Evolutionary conservation across 2,113 vertebrate species (phyloP), one percentile per base, ranked within the genome.

Genomic region (Perca fluviatilis): DNA sequence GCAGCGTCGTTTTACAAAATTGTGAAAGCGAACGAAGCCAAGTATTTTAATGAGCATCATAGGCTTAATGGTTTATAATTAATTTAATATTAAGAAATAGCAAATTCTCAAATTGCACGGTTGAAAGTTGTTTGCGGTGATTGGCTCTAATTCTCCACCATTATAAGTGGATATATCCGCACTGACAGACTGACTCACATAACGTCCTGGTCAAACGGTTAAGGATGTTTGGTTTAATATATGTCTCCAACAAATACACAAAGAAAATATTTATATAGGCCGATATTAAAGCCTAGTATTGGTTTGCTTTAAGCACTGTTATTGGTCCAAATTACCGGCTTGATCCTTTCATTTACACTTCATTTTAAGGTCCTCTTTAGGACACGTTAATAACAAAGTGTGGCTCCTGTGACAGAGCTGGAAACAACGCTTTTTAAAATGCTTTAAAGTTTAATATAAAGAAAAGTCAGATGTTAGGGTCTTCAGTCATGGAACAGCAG

Each of bases 21-120:
- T 65, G 60, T 47, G n/a, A 40, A 2, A 19, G 79, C n/a, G 36
- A 18, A 67, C 19, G 13, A 68, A 61, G 75, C 68, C 72, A 79
- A 89, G 60, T 27, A 9, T 81, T 69, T 78, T 21, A 67, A 40
- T 6, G 23, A 72, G 60, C 63, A 60, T 56, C 66, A 67, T 4
- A 18, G 40, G 5, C 67, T 56, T 80, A 77, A 87, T 74, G 51
- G 13, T 68, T 83, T 50, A 46, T 51, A 74, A 84, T 82, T 27
- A 70, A 79, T 77, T 49, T 11, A 68, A 86, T 85, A 80, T 83
- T 67, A 43, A 62, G 15, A 67, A 57, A 62, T n/a, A 16, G 10
- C 21, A 74, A 15, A 1, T 71, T 69, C 30, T 72, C 7, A 76
- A 60, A 74, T 14, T 21, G 57, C 50, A 57, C 3, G 4, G 3